These are phyloP conservation scores for Oncorhynchus clarkii DNA, from an alignment of 2,113 vertebrate species.

Conservation along the genomic window DNA sequence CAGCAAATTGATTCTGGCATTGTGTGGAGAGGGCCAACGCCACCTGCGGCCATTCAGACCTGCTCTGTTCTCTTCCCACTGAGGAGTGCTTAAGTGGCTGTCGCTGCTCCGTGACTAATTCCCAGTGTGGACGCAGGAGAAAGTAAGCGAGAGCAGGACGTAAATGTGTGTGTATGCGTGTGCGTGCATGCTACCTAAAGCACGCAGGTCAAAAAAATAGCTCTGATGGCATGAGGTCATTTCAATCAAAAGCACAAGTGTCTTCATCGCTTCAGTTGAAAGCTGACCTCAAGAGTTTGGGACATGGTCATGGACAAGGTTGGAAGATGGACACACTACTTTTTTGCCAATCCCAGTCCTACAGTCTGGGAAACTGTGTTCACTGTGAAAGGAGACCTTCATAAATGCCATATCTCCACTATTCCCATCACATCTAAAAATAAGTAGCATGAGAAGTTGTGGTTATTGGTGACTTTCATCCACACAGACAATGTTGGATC, in stretches of 20 bases:
- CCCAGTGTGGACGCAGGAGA: too few species aligned
- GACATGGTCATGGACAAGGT: too few species aligned
- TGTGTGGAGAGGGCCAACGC: not conserved
- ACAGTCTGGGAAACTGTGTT: constrained; percentile 24
- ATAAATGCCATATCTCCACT: constrained; percentile 24
- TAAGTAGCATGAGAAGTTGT: constrained; percentile 43
- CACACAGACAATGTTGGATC: constrained; percentile 35
- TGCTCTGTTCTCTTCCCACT: too few species aligned
- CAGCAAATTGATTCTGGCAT: constrained; percentile 30
- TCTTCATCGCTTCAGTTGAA: too few species aligned
- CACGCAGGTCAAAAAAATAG: too few species aligned
- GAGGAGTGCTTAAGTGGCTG: too few species aligned
- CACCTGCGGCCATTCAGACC: constrained; percentile 20
- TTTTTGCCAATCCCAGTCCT: constrained; percentile 26
- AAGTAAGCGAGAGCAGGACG: too few species aligned
- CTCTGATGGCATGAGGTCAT: too few species aligned
- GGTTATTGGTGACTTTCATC: constrained; percentile 38
- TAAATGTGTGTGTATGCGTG: not conserved
- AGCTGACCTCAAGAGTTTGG: too few species aligned
- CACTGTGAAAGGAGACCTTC: constrained; percentile 39
- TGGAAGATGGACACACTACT: not conserved
- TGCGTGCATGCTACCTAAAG: not conserved
- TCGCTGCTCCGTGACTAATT: too few species aligned
- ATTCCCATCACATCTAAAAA: constrained; percentile 51
- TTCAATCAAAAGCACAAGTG: too few species aligned